Conservation (phyloP, 2,888 invertebrate genomes). For the Drosophila rubida region DNA sequence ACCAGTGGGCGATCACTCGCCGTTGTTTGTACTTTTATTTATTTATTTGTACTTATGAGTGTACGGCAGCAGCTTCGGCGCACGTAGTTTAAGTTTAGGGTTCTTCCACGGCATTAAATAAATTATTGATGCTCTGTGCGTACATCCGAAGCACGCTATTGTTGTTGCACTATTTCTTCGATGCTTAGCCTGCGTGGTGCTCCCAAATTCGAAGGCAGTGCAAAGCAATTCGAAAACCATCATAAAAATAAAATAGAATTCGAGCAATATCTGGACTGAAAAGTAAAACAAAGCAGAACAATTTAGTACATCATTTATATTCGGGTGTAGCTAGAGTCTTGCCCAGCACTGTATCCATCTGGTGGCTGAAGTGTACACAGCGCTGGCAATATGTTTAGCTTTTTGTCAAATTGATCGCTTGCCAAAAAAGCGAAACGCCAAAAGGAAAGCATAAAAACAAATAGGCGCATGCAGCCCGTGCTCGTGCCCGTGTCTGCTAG, state of each 20-base stretch:
- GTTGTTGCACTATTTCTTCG: slow-evolving; percentile 3
- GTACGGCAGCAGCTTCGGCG: not conserved
- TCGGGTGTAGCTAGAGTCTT: slow-evolving; percentile 14
- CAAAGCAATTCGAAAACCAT: not conserved
- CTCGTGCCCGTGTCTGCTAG: slow-evolving; percentile 47
- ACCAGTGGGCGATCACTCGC: slow-evolving; percentile 54
- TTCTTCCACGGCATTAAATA: slow-evolving; percentile 26
- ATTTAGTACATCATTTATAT: too few species aligned
- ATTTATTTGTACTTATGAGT: slow-evolving; percentile 50
- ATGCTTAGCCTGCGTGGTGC: too few species aligned
- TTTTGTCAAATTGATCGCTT: slow-evolving; percentile 63
- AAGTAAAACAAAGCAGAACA: too few species aligned
- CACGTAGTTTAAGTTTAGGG: slow-evolving; percentile 3
- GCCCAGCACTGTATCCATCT: slow-evolving; percentile 23
- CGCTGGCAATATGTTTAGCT: slow-evolving; percentile 40
- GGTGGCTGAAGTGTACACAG: slow-evolving; percentile 43
- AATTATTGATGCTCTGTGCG: slow-evolving; percentile 25
- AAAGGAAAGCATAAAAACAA: slow-evolving; percentile 51
- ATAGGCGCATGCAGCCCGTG: slow-evolving; percentile 64
- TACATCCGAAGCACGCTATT: not conserved
- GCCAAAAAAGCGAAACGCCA: slow-evolving; percentile 64
- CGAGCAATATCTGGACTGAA: too few species aligned
- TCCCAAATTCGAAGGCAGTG: not conserved
- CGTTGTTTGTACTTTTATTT: slow-evolving; percentile 60
- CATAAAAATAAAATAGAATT: not conserved